These are phyloP conservation scores for Camelus dromedarius DNA, from an alignment of 2,113 vertebrate genomes.

Conservation along the genomic window DNA sequence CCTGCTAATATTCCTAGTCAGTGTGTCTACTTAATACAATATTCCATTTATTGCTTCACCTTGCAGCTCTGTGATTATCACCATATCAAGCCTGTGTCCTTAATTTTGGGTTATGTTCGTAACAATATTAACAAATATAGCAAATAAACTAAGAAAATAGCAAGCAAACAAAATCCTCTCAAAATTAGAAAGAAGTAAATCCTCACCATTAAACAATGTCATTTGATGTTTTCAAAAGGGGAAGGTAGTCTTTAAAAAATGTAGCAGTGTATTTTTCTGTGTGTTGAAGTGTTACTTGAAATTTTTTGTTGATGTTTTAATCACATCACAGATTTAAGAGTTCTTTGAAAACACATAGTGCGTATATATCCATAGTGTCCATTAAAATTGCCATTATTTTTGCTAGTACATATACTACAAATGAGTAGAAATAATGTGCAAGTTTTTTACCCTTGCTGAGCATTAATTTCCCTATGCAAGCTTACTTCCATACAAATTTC, in stretches of 20 bases:
- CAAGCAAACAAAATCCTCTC: not conserved
- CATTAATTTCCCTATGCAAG: not conserved
- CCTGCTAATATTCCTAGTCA: not conserved
- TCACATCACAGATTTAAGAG: not conserved
- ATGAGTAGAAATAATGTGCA: not conserved
- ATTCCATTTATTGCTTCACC: not conserved
- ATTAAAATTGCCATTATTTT: conserved; percentile 4
- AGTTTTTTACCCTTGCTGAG: not conserved
- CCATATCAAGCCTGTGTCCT: not conserved
- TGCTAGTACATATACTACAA: not conserved
- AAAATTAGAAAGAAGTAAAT: not conserved
- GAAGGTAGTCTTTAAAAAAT: not conserved
- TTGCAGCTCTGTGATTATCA: not conserved
- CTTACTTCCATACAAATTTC: not conserved
- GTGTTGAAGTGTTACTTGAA: not conserved
- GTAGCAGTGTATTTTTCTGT: not conserved
- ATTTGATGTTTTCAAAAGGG: not conserved
- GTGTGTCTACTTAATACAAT: not conserved
- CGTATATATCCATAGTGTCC: not conserved
- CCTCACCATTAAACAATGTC: not conserved
- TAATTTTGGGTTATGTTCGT: not conserved
- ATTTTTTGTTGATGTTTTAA: not conserved
- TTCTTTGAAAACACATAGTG: not conserved
- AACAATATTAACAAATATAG: not conserved
- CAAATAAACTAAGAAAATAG: conserved; percentile 15